Evolutionary conservation across 2,888 invertebrate genomes (phyloP), one percentile per base, ranked within the genome.

Genomic region (Hetaerina titia): DNA sequence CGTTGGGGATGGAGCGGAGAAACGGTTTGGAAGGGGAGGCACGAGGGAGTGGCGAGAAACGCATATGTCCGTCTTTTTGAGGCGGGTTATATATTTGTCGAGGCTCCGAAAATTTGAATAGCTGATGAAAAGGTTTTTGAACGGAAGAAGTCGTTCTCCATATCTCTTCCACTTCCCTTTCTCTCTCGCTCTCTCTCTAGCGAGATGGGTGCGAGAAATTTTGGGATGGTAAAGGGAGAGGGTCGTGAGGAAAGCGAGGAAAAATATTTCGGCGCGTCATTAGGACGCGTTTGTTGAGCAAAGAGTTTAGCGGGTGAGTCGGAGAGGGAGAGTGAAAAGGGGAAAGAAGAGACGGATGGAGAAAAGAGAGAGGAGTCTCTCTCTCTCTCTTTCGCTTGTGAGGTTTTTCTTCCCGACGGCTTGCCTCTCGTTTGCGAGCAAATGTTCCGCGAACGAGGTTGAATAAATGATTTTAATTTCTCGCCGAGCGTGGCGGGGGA

Each of bases 41-140:
- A 45, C 0, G 57, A 57, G 58, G 56, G n/a, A n/a, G 22, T 9
- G 89, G 57, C 57, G 15, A 22, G 45, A 89, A 57, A n/a, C 57
- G 89, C 57, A 89, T 81, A 89, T 58, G 57, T 89, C 22, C 81
- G 25, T 81, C 81, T 81, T 81, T 81, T 81, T 31, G 31, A 31
- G 81, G 31, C 11, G 15, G 81, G 81, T 25, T 81, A 81, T 81
- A 89, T 89, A 89, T 69, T 69, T 92, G 64, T 92, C 69, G 56
- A 45, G 56, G n/a, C 56, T 25, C 69, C 69, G 74, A 64, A 92
- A 81, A 92, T 92, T 92, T 92, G 92, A 92, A 92, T 92, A 74
- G 31, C 92, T 74, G 92, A 69, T 74, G 92, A 92, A 92, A 92
- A 69, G 90, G 92, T 74, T 64, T 74, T 81, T 64, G 90, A 64